Base-by-base conservation (phyloP, 2,797 vertebrate genomes). In the Gymnoscopelus braueri region DNA sequence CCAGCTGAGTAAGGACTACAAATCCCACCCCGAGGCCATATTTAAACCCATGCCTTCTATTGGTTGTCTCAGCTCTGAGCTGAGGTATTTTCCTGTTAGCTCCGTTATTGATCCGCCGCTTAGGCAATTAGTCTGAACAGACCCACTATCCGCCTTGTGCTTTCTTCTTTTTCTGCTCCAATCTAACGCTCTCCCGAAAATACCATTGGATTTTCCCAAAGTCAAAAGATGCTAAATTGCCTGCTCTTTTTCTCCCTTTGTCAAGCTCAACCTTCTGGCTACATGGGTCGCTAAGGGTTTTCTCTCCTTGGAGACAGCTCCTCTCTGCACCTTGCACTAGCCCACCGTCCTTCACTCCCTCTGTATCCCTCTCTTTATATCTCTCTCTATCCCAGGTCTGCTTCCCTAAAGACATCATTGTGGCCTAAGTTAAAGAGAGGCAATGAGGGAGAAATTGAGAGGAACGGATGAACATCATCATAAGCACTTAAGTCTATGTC, bases 111-210 rank as follows among this genome's bases (percentile, higher is more conserved):
- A 90, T 90, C 82, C 73, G 58, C 76, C 24, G 75, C 74, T 86
- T 78, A 84, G 74, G 77, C 86, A 90, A 91, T 91, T 91, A 88
- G 85, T 90, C 78, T 80, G 77, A 86, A 75, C 71, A 64, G 71
- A 74, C 77, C 67, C 66, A 60, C 72, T 70, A 67, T 75, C 73
- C n/a, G 63, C 64, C 69, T 84, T 66, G 75, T 81, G 77, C 77
- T 61, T 71, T 61, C 60, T 74, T 50, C 69, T 68, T 19, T 19
- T 74, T 10, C 19, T 19, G 56, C 78, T 76, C 59, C 67, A 61
- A 63, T 80, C 69, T 81, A 52, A 79, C 84, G 78, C 77, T 75
- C 71, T 75, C 57, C 39, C 54, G 72, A 70, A 85, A 87, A 79
- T 52, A 77, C 72, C 54, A n/a, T 66, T 48, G 62, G 66, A 81